Conservation (phyloP, 2,113 vertebrate species). For the Scalopus aquaticus region DNA sequence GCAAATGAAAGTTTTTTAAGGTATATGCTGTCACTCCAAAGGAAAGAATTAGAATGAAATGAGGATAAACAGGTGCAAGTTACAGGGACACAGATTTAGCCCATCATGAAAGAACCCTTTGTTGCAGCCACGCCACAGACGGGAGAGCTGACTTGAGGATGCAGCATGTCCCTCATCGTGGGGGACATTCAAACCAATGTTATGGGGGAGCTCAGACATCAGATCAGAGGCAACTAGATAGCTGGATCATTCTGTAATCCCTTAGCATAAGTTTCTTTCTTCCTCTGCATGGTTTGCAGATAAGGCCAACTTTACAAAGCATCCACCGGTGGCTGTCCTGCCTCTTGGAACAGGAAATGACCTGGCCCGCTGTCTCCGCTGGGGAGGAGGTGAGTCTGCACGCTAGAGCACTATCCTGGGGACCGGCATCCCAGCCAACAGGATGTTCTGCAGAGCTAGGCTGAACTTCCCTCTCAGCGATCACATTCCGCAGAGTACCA, state of each 20-base stretch:
- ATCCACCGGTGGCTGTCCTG: conserved; percentile 85
- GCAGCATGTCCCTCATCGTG: not conserved
- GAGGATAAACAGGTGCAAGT: not conserved
- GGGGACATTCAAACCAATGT: not conserved
- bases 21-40: not conserved
- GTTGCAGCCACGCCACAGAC: not conserved
- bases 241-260: not conserved
- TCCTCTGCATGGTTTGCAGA: conserved; percentile 77
- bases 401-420: not conserved
- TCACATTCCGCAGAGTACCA: not conserved
- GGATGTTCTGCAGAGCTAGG: not conserved
- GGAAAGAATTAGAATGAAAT: not conserved
- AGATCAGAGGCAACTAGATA: not conserved
- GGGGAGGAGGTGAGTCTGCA: conserved; percentile 87
- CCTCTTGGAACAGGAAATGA: conserved; percentile 88
- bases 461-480: not conserved
- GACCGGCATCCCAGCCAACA: not conserved
- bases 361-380: conserved; percentile 88
- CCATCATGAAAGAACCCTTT: not conserved
- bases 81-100: not conserved
- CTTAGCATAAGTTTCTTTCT: not conserved
- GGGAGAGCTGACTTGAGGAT: not conserved
- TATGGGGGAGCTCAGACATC: not conserved
- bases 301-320: conserved; percentile 84
- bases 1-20: not conserved